Base-by-base conservation (phyloP, 2,888 invertebrate genomes). In the Chirona hameri region DNA sequence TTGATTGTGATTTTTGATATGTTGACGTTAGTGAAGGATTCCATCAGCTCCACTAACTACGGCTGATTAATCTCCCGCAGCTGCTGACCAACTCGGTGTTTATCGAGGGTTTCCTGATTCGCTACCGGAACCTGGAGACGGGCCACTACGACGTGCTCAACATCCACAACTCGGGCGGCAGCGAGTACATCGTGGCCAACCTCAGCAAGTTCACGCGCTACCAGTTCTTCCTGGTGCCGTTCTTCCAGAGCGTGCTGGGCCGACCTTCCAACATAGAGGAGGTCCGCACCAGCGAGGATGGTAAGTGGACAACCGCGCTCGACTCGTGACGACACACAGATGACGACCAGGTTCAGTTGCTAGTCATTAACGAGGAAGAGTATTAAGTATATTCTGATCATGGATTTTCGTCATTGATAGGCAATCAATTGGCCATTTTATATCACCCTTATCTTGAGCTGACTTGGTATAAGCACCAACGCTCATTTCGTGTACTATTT, bases 211-310 rank as follows among this genome's bases (percentile, higher is more conserved):
- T 92, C 88, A 94, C 95, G 83, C 93, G 93, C 88, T 98, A 98
- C 88, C 96, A 97, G 89, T 93, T 98, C 86, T 96, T 97, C 88
- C 92, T 97, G 85, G 93, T 95, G 86, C 97, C 97, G 15, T 97
- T 95, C 89, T 95, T 93, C 88, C 93, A 93, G 87, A 91, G 93
- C 81, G 91, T 96, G 84, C 93, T 98, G 88, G 98, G 98, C 9
- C 94, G 95, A 87, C 97, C 97, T 79, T 97, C 97, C 84, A 98
- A 98, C 89, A 93, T 96, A 65, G 93, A 93, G 88, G 91, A 93
- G 81, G 94, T 94, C 79, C 92, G 93, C 85, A 98, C 97, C 14
- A 91, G 94, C 84, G 97, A 97, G 90, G 97, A 97, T 88, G 92
- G 90, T 90, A 86, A 88, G 88, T 87, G 46, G 18, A 85, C 29